These are phyloP conservation scores for Chromis chromis DNA, from an alignment of 2,797 vertebrate genomes.

Conservation along the genomic window DNA sequence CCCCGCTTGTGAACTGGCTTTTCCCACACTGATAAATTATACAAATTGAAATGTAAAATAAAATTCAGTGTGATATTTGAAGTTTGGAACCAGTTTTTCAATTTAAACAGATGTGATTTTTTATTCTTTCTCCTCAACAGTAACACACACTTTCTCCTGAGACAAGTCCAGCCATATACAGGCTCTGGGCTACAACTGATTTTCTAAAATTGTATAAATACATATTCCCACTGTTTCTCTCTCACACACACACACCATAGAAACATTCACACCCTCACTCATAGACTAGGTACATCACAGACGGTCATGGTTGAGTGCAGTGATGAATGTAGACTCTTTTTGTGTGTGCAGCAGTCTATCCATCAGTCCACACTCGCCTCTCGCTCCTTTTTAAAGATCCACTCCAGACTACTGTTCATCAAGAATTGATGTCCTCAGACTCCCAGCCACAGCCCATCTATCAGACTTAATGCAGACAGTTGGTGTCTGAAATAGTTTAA, in stretches of 20 bases:
- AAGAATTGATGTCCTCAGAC: slow-evolving; percentile 23
- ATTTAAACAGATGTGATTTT: not conserved
- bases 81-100: not conserved
- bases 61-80: not conserved
- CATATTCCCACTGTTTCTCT: not conserved
- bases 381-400: slow-evolving; percentile 22
- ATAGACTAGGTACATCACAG: not conserved
- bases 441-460: slow-evolving; percentile 1
- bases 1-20: not conserved
- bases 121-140: not conserved
- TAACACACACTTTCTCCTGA: not conserved
- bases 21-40: not conserved
- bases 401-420: slow-evolving; percentile 17
- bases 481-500: not conserved
- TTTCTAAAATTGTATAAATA: slow-evolving; percentile 1
- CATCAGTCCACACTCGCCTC: slow-evolving; percentile 32
- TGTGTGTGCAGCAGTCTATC: slow-evolving; percentile 12
- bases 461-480: slow-evolving; percentile 23
- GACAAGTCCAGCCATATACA: not conserved
- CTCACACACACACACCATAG: not conserved
- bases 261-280: not conserved
- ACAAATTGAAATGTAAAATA: not conserved
- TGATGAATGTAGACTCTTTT: slow-evolving; percentile 34
- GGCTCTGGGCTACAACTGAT: not conserved
- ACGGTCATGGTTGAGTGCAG: slow-evolving; percentile 4